Conservation (phyloP, 2,888 invertebrate species). For the Clunio marinus region DNA sequence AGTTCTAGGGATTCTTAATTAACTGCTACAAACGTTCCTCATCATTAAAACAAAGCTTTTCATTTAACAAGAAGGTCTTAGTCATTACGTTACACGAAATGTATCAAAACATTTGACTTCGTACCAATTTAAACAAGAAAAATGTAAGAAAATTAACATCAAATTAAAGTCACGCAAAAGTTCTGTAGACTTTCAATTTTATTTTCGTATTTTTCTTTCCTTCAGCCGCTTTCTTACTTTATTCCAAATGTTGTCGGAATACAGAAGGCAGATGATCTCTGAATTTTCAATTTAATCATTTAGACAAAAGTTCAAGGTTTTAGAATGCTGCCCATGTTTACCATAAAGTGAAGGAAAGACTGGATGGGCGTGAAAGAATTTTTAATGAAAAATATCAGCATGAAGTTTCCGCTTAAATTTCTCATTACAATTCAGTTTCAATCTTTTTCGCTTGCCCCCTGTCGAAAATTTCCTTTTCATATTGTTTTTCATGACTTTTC, state of each 20-base stretch:
- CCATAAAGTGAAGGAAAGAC: too few species aligned
- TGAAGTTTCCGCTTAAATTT: not conserved
- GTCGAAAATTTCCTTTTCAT: not conserved
- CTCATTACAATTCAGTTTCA: slow-evolving; percentile 6
- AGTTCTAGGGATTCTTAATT: not conserved
- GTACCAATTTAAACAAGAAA: too few species aligned
- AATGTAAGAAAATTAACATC: not conserved
- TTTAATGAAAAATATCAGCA: not conserved
- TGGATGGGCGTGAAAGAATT: not conserved
- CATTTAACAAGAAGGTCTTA: not conserved
- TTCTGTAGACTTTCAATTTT: not conserved
- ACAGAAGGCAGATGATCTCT: too few species aligned
- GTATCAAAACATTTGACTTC: not conserved
- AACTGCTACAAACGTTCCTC: not conserved
- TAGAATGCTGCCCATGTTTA: too few species aligned
- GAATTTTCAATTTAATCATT: too few species aligned
- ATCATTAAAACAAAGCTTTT: not conserved
- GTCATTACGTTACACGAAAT: not conserved
- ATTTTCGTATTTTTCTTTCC: too few species aligned
- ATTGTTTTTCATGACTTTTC: not conserved
- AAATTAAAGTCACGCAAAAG: not conserved
- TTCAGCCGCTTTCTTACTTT: too few species aligned
- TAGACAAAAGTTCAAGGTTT: too few species aligned
- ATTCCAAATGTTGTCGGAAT: too few species aligned
- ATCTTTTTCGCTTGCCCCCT: not conserved